Evolutionary conservation across 2,797 vertebrate species (phyloP).

Genomic region (Urophycis tenuis): DNA sequence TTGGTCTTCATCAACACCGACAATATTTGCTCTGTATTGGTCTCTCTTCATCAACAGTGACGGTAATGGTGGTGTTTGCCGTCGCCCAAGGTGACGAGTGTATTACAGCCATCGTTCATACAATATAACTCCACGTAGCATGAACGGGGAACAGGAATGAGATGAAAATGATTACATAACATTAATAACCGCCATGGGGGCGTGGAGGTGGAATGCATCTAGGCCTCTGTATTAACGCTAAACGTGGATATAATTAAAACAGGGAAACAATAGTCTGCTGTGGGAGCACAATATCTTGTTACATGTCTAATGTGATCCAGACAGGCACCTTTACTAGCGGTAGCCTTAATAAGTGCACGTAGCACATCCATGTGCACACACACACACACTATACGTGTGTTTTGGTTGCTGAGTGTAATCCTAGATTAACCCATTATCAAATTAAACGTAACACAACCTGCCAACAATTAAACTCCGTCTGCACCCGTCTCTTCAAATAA

Average conservation of each 20-base stretch:
- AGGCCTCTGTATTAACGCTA: not conserved
- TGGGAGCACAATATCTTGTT: not conserved
- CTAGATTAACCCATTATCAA: no score
- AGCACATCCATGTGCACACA: no score
- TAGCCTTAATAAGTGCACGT: no score
- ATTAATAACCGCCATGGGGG: not conserved
- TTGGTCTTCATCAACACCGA: not conserved
- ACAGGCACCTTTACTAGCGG: not conserved
- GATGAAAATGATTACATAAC: not conserved
- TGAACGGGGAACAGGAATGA: not conserved
- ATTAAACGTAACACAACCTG: no score
- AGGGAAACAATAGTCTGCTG: not conserved
- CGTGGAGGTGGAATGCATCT: not conserved
- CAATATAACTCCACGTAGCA: not conserved
- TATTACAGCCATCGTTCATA: not conserved
- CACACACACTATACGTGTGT: no score
- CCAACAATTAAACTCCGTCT: no score
- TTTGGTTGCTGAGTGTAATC: no score
- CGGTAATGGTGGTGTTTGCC: not conserved
- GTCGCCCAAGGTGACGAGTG: not conserved
- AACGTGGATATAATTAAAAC: not conserved
- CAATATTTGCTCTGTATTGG: not conserved
- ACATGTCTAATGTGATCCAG: not conserved
- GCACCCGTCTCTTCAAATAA: no score
- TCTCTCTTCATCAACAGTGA: not conserved